Evolutionary conservation across 2,888 invertebrate species (phyloP).

Genomic region (Nephrotoma appendiculata): DNA sequence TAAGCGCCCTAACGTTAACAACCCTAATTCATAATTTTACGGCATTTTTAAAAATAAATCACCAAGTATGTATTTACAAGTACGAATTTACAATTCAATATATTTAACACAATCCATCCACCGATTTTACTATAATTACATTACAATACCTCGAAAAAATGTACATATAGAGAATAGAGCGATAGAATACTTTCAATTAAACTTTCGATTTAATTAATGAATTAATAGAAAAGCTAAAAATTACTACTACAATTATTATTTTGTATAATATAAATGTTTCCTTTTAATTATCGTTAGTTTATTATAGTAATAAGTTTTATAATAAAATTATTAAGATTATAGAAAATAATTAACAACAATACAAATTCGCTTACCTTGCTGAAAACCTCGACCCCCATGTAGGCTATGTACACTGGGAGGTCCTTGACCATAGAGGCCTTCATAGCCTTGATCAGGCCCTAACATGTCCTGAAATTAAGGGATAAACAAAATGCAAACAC

Average conservation of each 20-base stretch:
- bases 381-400: slow-evolving; percentile 62
- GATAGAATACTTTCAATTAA: neutral
- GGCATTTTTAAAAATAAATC: neutral
- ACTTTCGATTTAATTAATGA: neutral
- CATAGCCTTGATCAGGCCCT: slow-evolving; percentile 89
- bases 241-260: neutral
- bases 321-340: neutral
- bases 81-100: neutral
- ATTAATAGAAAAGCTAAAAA: neutral
- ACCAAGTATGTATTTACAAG: neutral
- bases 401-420: slow-evolving; percentile 76
- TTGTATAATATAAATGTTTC: neutral
- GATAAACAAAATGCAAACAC: slow-evolving; percentile 23
- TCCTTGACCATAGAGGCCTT: slow-evolving; percentile 84
- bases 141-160: neutral
- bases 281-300: neutral
- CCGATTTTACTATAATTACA: neutral
- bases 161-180: neutral
- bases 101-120: neutral
- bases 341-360: neutral
- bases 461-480: slow-evolving; percentile 31
- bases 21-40: neutral
- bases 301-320: neutral
- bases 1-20: neutral
- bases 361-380: slow-evolving; percentile 57